phyloP scores from a whole-genome alignment of 2,888 invertebrate species.

The Drosophila anomalata region DNA sequence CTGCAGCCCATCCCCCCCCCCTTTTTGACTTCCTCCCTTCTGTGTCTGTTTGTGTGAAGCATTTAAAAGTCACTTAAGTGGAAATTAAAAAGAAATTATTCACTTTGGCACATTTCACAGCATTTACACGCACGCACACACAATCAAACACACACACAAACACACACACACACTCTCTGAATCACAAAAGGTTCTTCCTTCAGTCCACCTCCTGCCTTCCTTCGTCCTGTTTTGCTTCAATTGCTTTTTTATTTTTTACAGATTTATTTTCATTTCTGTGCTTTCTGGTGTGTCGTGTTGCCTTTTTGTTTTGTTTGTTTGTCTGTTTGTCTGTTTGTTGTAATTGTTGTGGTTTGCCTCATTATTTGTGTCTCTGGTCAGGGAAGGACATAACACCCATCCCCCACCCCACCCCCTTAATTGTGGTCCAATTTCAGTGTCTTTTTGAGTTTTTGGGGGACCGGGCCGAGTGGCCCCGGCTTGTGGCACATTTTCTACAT shows the following conservation, averaged over 20 bases:
- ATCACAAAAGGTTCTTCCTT: constrained; percentile 17
- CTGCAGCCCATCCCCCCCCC: no score
- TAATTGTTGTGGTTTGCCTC: constrained; percentile 76
- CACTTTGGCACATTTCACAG: constrained; percentile 77
- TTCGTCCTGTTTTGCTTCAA: constrained; percentile 17
- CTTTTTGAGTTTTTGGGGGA: constrained; percentile 27
- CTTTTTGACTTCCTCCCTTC: constrained; percentile 6
- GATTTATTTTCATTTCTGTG: constrained; percentile 29
- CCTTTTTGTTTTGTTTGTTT: constrained; percentile 2
- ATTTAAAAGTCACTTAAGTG: constrained; percentile 82
- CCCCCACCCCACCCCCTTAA: constrained; percentile 13
- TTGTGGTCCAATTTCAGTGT: constrained; percentile 40
- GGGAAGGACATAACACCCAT: background rate
- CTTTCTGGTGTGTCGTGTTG: background rate
- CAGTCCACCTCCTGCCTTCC: background rate
- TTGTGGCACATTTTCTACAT: constrained; percentile 62
- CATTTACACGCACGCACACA: constrained; percentile 23
- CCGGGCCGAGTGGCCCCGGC: constrained; percentile 3
- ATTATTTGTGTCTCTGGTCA: constrained; percentile 61
- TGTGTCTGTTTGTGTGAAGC: constrained; percentile 46
- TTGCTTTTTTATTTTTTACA: constrained; percentile 41
- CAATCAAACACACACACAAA: constrained; percentile 11
- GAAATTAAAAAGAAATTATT: constrained; percentile 83
- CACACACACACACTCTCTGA: constrained; percentile 8
- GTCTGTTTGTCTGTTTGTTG: constrained; percentile 67